Evolutionary conservation across 2,888 invertebrate genomes (phyloP).

Genomic region (Sinopyrophorus schimmeli): DNA sequence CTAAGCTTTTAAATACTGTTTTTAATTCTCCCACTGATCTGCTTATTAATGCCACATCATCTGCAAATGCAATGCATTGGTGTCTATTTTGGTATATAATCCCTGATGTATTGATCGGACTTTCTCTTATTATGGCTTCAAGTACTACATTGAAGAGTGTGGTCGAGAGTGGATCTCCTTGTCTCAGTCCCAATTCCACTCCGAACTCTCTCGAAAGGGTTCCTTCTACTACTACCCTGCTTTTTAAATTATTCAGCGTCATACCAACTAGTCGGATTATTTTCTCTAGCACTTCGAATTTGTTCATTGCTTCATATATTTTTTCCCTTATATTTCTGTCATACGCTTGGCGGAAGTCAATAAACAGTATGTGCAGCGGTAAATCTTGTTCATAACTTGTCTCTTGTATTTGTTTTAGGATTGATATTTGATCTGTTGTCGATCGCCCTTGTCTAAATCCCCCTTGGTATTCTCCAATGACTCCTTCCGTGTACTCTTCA

Average conservation of each 20-base stretch:
- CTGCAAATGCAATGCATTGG: conserved; percentile 4
- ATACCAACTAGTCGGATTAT: conserved; percentile 11
- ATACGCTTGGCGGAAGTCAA: conserved; percentile 5
- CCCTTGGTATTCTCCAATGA: conserved; percentile 11
- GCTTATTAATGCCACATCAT: conserved; percentile 4
- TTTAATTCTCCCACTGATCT: conserved; percentile 6
- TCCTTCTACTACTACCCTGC: not conserved
- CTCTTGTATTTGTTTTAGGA: conserved; percentile 7
- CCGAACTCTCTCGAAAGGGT: conserved; percentile 2
- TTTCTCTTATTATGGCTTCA: conserved; percentile 11
- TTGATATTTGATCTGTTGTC: conserved; percentile 3
- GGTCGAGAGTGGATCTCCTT: conserved; percentile 9
- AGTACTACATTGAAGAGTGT: conserved; percentile 13
- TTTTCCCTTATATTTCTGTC: conserved; percentile 5
- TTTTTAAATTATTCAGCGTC: conserved; percentile 7
- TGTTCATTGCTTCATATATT: conserved; percentile 6
- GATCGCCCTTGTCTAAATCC: conserved; percentile 11
- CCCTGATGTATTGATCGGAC: conserved; percentile 8
- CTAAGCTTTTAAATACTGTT: not conserved
- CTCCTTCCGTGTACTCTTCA: conserved; percentile 11
- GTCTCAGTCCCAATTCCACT: conserved; percentile 6
- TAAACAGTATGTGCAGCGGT: conserved; percentile 5
- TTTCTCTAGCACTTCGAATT: conserved; percentile 7
- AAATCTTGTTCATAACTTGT: conserved; percentile 7
- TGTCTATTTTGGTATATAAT: conserved; percentile 3